Evolutionary conservation across 2,888 invertebrate genomes (phyloP).

Genomic region (Willowsia nigromaculata): DNA sequence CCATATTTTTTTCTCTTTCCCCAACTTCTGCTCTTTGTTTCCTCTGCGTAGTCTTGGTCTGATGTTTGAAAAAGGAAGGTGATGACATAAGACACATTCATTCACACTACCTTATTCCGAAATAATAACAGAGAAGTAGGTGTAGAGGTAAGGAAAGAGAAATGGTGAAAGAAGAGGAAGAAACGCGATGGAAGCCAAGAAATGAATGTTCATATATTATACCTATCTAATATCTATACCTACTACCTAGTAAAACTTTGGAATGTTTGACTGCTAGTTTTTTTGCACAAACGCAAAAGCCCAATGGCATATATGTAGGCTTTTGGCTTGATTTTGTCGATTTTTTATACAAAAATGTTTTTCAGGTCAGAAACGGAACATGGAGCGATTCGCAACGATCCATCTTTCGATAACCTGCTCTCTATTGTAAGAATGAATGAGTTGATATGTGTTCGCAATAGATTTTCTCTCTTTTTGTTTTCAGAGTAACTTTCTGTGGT

Average conservation of each 20-base stretch:
- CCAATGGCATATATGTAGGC: neutral
- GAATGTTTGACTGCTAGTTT: too few relatives aligned
- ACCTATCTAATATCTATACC: neutral
- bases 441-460: neutral
- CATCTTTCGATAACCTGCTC: conserved; percentile 12
- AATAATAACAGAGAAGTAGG: neutral
- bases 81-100: conserved; percentile 67
- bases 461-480: neutral
- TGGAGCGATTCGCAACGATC: conserved; percentile 9
- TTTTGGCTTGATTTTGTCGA: neutral
- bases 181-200: neutral
- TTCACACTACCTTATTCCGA: conserved; percentile 3
- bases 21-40: conserved; percentile 20
- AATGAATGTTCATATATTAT: conserved; percentile 17
- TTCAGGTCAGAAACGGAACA: conserved; percentile 22
- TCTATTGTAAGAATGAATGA: neutral
- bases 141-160: neutral
- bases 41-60: too few relatives aligned
- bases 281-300: neutral
- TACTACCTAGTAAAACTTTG: neutral
- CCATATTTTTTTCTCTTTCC: neutral
- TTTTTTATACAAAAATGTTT: neutral
- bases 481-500: neutral
- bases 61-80: conserved; percentile 22
- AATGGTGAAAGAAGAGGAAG: neutral